A percentile compares a stretch with the other conserved stretches of the same genome.
phyloP scores from a whole-genome alignment of 35 echinoderm and acorn worm species.

The Ptychodera flava region DNA sequence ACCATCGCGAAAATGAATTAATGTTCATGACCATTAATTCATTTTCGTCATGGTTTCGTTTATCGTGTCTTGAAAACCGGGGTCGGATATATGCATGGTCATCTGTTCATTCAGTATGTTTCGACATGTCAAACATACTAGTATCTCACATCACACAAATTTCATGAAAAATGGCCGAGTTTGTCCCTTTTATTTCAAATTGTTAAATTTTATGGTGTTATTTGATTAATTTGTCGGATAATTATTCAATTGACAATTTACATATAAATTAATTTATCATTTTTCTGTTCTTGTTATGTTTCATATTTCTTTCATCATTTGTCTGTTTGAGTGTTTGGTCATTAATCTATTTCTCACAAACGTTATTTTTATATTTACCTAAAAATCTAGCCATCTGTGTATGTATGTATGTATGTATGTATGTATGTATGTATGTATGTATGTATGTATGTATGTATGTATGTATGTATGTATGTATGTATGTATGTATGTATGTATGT shows the following conservation, averaged over 20 bases:
- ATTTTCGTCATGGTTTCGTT: too few species aligned
- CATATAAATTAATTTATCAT: not conserved
- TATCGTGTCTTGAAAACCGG: too few species aligned
- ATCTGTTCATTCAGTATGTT: too few species aligned
- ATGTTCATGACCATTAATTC: too few species aligned
- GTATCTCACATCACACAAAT: too few species aligned
- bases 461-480: not conserved
- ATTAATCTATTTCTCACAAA: not conserved
- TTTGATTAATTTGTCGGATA: not conserved
- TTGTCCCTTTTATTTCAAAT: too few species aligned
- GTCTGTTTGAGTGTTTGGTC: not conserved
- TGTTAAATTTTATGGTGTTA: not conserved
- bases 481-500: not conserved
- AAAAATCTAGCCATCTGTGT: not conserved
- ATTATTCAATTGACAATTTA: not conserved
- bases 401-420: not conserved
- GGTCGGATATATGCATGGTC: too few species aligned
- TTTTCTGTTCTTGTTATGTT: not conserved
- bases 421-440: constrained; percentile 2
- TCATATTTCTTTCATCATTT: not conserved
- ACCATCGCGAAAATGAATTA: too few species aligned
- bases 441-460: constrained; percentile 2
- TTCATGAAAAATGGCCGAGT: too few species aligned
- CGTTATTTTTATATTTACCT: not conserved
- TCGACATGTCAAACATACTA: too few species aligned